These are phyloP conservation scores for Hepsetus odoe DNA, from an alignment of 2,113 vertebrate genomes.

Conservation along the genomic window DNA sequence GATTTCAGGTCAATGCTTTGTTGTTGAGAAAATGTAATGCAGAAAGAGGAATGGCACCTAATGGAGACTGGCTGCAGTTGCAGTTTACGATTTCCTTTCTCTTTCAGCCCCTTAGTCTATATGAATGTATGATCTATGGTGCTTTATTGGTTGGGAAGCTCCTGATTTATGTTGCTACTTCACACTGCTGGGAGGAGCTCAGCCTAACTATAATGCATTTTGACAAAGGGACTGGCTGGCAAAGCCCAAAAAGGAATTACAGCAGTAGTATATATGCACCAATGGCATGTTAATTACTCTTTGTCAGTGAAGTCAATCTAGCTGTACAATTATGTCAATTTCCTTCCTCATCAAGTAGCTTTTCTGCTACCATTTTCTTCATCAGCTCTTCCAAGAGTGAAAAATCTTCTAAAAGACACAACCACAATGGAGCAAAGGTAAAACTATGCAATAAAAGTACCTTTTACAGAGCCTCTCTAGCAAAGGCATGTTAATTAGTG, in stretches of 20 bases:
- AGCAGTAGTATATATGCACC: slow-evolving; percentile 9
- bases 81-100: slow-evolving; percentile 9
- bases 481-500: slow-evolving; percentile 22
- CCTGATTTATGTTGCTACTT: slow-evolving; percentile 38
- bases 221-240: slow-evolving; percentile 19
- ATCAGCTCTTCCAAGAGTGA: background rate
- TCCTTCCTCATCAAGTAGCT: slow-evolving; percentile 21
- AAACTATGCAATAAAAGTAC: background rate
- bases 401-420: background rate
- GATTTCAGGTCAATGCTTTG: slow-evolving; percentile 48
- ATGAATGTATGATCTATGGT: slow-evolving; percentile 25
- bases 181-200: slow-evolving; percentile 6
- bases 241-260: slow-evolving; percentile 12
- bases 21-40: slow-evolving; percentile 34
- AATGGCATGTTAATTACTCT: slow-evolving; percentile 26
- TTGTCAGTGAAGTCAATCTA: slow-evolving; percentile 27
- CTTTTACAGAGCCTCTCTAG: slow-evolving; percentile 2
- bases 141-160: slow-evolving; percentile 25
- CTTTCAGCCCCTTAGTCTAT: background rate
- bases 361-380: background rate
- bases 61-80: slow-evolving; percentile 36
- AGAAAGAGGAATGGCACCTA: slow-evolving; percentile 39
- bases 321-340: slow-evolving; percentile 5
- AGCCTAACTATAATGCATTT: slow-evolving; percentile 27
- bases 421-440: background rate